Conservation (phyloP, 1,140 invertebrate species). For the Grapholita molesta region DNA sequence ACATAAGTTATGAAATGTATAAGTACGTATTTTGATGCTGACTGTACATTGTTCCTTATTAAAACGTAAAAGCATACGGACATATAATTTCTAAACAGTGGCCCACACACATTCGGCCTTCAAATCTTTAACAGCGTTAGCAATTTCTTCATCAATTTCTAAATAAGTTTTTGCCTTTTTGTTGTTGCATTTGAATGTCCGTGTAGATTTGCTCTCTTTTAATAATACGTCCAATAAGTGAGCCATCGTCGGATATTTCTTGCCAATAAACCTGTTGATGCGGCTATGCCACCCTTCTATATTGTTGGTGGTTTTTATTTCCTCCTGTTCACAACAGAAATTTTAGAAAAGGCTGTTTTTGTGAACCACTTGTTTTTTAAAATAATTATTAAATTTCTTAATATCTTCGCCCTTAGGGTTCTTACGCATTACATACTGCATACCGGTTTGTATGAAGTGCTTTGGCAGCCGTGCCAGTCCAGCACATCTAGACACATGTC, state of each 20-base stretch:
- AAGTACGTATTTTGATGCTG: too few species aligned
- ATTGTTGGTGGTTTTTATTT: background rate
- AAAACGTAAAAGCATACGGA: too few species aligned
- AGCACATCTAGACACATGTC: background rate
- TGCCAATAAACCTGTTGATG: background rate
- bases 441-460: background rate
- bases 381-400: background rate
- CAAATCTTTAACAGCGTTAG: background rate
- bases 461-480: background rate
- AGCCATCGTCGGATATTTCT: conserved; percentile 2
- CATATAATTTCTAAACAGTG: background rate
- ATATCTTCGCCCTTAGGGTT: background rate
- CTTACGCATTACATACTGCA: background rate
- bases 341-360: background rate
- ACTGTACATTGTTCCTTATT: too few species aligned
- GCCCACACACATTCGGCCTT: background rate
- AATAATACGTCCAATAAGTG: background rate
- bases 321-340: background rate
- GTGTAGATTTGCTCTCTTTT: background rate
- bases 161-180: background rate
- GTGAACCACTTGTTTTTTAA: background rate
- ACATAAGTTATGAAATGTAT: too few species aligned
- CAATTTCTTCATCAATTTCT: background rate
- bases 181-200: background rate
- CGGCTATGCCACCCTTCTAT: conserved; percentile 5